These are phyloP conservation scores for Ostrea denselamellosa DNA, from an alignment of 1,140 invertebrate genomes.

Conservation along the genomic window DNA sequence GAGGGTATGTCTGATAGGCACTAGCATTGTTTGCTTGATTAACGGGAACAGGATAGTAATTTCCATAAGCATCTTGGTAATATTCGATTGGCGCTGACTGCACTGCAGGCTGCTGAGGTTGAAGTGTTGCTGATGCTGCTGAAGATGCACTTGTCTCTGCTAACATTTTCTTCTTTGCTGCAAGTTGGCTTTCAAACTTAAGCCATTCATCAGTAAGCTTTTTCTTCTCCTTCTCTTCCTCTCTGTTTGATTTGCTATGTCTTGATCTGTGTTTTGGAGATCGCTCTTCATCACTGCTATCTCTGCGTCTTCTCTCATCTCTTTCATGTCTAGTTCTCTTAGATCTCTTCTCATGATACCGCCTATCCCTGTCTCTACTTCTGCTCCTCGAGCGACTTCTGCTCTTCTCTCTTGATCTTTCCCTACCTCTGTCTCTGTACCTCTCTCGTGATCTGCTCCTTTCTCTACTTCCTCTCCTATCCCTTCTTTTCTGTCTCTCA, in stretches of 20 bases:
- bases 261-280: constrained; percentile 30
- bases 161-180: constrained; percentile 56
- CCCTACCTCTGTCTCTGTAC: constrained; percentile 41
- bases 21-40: not conserved
- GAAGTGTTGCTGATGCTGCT: constrained; percentile 3
- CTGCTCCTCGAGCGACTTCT: constrained; percentile 56
- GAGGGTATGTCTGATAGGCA: constrained; percentile 32
- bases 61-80: constrained; percentile 49
- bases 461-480: constrained; percentile 49
- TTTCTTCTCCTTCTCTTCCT: constrained; percentile 32
- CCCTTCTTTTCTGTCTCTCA: constrained; percentile 31
- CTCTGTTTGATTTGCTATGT: constrained; percentile 33
- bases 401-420: constrained; percentile 46
- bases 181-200: constrained; percentile 58
- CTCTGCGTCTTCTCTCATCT: constrained; percentile 50
- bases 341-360: constrained; percentile 1
- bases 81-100: constrained; percentile 42
- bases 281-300: constrained; percentile 48
- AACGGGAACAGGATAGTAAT: constrained; percentile 46
- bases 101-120: not conserved
- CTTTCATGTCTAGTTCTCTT: constrained; percentile 52
- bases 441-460: constrained; percentile 38
- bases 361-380: constrained; percentile 54
- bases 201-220: constrained; percentile 55
- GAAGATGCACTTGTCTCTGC: constrained; percentile 42